Evolutionary conservation across 2,113 vertebrate species (phyloP), one percentile per base, ranked within the genome.

Genomic region (Orthonyx spaldingii): DNA sequence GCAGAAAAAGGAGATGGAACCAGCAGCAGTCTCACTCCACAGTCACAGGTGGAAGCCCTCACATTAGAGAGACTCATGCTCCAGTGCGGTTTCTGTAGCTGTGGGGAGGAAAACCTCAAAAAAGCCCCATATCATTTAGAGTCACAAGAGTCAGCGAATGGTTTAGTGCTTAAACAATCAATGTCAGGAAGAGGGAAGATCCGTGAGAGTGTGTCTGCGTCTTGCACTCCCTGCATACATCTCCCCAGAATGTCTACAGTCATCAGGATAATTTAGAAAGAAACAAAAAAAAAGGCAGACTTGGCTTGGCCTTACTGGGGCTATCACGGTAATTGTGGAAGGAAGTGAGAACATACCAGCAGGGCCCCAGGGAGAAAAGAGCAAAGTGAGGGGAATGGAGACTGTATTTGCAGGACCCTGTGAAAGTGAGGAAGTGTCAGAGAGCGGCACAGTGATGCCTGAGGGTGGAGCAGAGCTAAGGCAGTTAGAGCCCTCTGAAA

Each of bases 161-260:
- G 96, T 90, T 95, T 96, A 96, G 90, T 95, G 90, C 94, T 97
- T 97, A 97, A 97, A 97, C 96, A 97, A 97, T 97, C 96, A 32
- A 97, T 97, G 97, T 65, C 97, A 97, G 97, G 95, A 97, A 97
- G 95, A 94, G 68, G 92, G 94, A 95, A 93, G 86, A 92, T 96
- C 92, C 3, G 6, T 83, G 90, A 91, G 80, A 87, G 81, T 1
- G 84, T 83, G 92, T 93, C 87, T 55, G 90, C 92, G 90, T 94
- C 85, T 94, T 56, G 85, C 69, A 87, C 80, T 94, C 86, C 49
- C 76, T 84, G 89, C 84, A 61, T 75, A 64, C 80, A 84, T 95
- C 83, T 94, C 90, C 79, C 49, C 88, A 82, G 92, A 94, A 96
- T 6, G 85, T 90, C 95, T 92, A 88, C 88, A 92, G 56, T 83